A percentile compares a stretch with the other conserved stretches of the same genome.
These are phyloP conservation scores for Augochlora pura DNA, from an alignment of 1,140 invertebrate genomes.

Conservation along the genomic window DNA sequence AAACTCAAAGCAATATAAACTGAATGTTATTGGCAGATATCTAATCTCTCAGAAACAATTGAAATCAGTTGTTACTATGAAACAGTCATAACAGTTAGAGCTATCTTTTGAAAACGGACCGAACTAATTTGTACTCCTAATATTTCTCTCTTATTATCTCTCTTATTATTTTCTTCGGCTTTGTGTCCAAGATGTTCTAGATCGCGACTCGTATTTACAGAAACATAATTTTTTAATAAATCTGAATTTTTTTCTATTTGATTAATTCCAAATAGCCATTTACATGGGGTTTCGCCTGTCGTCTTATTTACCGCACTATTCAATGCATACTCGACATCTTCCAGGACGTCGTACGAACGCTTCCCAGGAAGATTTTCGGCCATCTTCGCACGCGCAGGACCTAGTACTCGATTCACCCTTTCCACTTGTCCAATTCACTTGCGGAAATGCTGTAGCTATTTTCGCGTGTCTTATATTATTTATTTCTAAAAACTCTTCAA, in stretches of 20 bases:
- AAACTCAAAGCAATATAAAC: no score
- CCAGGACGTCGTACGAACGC: background rate
- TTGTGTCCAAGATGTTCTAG: background rate
- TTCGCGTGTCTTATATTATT: background rate
- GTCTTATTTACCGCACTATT: conserved; percentile 16
- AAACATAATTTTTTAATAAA: no score
- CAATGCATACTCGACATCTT: background rate
- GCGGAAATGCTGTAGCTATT: background rate
- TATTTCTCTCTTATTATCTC: no score
- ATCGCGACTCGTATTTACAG: background rate
- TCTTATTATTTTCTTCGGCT: background rate
- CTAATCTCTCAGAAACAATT: no score
- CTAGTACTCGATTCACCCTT: conserved; percentile 9
- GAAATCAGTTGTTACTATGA: no score
- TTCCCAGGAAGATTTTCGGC: background rate
- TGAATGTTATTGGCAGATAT: no score
- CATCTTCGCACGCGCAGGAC: conserved; percentile 11
- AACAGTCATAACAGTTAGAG: no score
- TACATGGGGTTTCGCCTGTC: background rate
- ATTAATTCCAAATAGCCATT: conserved; percentile 11
- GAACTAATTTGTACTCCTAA: no score
- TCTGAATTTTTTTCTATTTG: background rate
- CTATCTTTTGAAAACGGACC: no score
- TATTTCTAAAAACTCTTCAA: conserved; percentile 17
- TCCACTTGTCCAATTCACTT: conserved; percentile 20